Evolutionary conservation across 2,797 vertebrate genomes (phyloP).

Genomic region (Clarias pachynema): DNA sequence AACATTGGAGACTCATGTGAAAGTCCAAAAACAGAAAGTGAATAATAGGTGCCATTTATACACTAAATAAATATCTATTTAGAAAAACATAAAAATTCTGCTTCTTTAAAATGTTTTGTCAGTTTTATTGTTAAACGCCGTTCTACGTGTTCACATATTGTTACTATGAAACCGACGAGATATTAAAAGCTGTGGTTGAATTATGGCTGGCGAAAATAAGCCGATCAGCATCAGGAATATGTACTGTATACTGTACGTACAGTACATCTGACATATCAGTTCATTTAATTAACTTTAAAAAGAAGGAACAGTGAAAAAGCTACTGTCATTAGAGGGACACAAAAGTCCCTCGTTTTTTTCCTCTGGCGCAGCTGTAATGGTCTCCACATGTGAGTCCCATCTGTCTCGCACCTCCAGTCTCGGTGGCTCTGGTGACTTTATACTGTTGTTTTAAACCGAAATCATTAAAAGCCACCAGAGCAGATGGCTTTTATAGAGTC

Average conservation of each 20-base stretch:
- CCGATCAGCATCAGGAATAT: too few relatives aligned
- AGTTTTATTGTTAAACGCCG: not conserved
- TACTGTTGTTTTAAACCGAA: conserved; percentile 71
- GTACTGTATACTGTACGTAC: not conserved
- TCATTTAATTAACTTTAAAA: not conserved
- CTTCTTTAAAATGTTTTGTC: not conserved
- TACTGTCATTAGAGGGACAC: too few relatives aligned
- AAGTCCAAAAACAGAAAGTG: too few relatives aligned
- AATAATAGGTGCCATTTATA: too few relatives aligned
- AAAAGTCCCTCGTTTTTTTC: not conserved
- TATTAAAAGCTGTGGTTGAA: not conserved
- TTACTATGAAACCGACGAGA: too few relatives aligned
- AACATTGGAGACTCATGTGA: too few relatives aligned
- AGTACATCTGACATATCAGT: not conserved
- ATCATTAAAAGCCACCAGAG: conserved; percentile 81
- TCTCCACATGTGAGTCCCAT: conserved; percentile 87
- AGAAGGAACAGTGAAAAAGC: not conserved
- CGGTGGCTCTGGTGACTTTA: conserved; percentile 61
- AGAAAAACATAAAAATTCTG: not conserved
- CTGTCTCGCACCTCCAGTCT: conserved; percentile 69
- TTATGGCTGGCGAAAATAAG: not conserved
- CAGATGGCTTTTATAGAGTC: conserved; percentile 77
- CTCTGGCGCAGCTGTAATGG: conserved; percentile 71
- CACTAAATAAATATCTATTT: not conserved
- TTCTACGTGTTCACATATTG: too few relatives aligned